Evolutionary conservation across 2,888 invertebrate genomes (phyloP), one percentile per base, ranked within the genome.

Genomic region (Scrobipalpa costella): DNA sequence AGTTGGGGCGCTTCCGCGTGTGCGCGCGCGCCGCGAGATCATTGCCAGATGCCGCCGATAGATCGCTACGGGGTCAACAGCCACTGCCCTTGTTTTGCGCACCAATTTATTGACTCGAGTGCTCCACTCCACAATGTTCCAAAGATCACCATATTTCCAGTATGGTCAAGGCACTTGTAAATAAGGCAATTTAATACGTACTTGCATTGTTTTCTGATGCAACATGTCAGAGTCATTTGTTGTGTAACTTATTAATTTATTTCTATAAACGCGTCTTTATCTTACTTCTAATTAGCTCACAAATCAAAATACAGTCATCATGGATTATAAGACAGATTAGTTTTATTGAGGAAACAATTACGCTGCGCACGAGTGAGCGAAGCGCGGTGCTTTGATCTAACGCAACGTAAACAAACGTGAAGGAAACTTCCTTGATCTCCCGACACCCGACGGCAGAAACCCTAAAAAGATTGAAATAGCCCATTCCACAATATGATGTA

Each of bases 41-140:
- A 89, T 88, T 87, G 88, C 90, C 90, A 90, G 89, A 90, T 90
- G 89, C 83, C 81, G 82, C 74, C 82, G 80, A 87, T 88, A 86
- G 88, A 88, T 84, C 81, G 83, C 85, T 82, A 82, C 88, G 89
- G 89, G 90, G 90, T 90, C 90, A 90, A 90, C 86, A 90, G 88
- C 89, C 89, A 89, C 78, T 88, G 89, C 85, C 87, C 88, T 88
- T 89, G 88, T 90, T 89, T 89, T 84, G 86, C 85, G 84, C 84
- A 87, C 84, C 80, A 80, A 85, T 85, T 84, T 83, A 85, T 84
- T 80, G 78, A 79, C 72, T 38, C 76, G 68, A 78, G 70, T 76
- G 75, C 80, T 72, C 73, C 71, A 73, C 71, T 60, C 75, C 71
- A 67, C 72, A 72, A 76, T 21, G 21, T 21, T 52, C 13, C 74